phyloP scores from a whole-genome alignment of 2,113 vertebrate genomes.

The Marmota monax region DNA sequence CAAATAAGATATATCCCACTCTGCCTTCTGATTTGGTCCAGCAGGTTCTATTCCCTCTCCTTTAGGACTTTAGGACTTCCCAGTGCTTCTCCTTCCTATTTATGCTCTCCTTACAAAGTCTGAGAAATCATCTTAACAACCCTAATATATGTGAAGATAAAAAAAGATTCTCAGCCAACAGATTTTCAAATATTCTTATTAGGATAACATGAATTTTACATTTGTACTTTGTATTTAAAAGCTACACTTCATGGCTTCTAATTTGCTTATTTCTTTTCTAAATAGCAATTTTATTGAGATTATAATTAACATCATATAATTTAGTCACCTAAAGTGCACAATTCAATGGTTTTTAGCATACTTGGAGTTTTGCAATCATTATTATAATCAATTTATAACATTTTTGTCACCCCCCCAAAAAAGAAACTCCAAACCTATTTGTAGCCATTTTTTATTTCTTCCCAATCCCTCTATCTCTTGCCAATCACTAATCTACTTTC shows the following conservation, averaged over 20 bases:
- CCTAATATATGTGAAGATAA: background rate
- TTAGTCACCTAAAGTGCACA: background rate
- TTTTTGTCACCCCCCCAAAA: background rate
- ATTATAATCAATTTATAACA: background rate
- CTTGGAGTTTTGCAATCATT: background rate
- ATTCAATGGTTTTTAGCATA: background rate
- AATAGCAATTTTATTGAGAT: background rate
- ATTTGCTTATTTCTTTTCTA: background rate
- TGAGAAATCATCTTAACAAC: background rate
- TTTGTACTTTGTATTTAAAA: background rate
- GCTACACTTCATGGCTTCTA: background rate
- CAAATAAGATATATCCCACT: background rate
- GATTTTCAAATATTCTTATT: conserved; percentile 27
- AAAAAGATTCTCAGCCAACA: background rate
- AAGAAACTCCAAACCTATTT: background rate
- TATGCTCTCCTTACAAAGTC: background rate
- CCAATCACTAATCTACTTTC: background rate
- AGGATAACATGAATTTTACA: background rate
- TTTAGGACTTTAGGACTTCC: background rate
- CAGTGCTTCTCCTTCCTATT: background rate
- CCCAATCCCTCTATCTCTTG: background rate
- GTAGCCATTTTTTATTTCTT: background rate
- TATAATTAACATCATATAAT: background rate
- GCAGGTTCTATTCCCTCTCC: background rate
- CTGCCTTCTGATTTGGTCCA: background rate